A percentile compares a stretch with the other conserved stretches of the same genome.
Conservation (phyloP, 1,140 invertebrate species). For the Macrotrachela quadricornifera region DNA sequence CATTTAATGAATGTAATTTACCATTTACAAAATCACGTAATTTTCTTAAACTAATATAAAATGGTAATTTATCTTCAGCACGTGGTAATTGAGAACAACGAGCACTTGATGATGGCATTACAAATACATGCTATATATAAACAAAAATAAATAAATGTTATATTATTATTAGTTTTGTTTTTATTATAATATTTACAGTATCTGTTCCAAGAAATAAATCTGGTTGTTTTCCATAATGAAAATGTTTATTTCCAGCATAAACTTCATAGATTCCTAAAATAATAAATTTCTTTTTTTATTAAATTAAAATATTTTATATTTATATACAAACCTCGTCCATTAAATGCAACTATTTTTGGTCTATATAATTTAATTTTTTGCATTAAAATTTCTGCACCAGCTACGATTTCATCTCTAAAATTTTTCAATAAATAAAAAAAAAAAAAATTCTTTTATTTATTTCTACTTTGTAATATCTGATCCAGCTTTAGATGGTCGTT, state of each 20-base stretch:
- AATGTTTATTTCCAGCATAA: constrained; percentile 32
- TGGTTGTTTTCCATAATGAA: constrained; percentile 79
- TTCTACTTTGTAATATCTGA: constrained; percentile 54
- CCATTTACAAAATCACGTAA: constrained; percentile 83
- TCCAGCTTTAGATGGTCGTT: constrained; percentile 75
- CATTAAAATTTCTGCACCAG: constrained; percentile 66
- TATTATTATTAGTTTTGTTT: too few species aligned
- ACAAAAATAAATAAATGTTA: too few species aligned
- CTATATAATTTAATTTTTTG: constrained; percentile 75
- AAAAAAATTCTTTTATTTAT: too few species aligned
- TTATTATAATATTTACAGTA: constrained; percentile 45
- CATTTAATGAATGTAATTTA: constrained; percentile 57
- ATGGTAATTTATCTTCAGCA: constrained; percentile 84
- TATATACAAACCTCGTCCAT: constrained; percentile 37
- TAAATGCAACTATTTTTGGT: constrained; percentile 91
- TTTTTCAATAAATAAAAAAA: too few species aligned
- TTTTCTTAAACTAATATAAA: constrained; percentile 78
- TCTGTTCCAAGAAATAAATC: constrained; percentile 73
- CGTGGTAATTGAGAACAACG: constrained; percentile 78
- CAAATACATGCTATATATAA: constrained; percentile 44
- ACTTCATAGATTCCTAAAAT: too few species aligned
- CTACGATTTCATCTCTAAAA: constrained; percentile 72
- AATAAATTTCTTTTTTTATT: constrained; percentile 47
- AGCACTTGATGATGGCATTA: constrained; percentile 90
- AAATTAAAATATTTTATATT: not conserved